Conservation (phyloP, 2,113 vertebrate species). For the Canis aureus region DNA sequence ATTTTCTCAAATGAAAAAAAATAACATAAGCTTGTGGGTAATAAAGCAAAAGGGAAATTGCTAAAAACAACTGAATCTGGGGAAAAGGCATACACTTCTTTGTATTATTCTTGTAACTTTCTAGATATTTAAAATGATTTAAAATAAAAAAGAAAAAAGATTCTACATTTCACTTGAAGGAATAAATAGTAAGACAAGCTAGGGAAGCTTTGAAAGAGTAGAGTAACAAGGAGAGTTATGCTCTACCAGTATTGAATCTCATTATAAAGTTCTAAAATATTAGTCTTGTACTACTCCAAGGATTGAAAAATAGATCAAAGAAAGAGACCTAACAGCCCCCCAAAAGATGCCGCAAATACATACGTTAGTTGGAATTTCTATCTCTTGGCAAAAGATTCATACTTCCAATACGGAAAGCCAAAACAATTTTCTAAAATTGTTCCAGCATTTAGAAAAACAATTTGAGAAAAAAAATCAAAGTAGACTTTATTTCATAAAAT, state of each 20-base stretch:
- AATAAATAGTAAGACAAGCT: not conserved
- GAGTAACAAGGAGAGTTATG: not conserved
- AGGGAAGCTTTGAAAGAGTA: not conserved
- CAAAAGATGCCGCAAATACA: not conserved
- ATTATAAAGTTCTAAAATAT: constrained; percentile 10
- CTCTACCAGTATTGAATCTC: not conserved
- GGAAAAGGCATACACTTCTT: not conserved
- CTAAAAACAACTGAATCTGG: not conserved
- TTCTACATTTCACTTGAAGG: not conserved
- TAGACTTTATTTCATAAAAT: not conserved
- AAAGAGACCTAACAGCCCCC: not conserved
- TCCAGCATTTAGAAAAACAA: not conserved
- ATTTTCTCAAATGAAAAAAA: not conserved
- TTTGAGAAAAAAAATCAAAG: not conserved
- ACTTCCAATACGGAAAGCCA: not conserved
- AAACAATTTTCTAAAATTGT: not conserved
- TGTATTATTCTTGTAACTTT: not conserved
- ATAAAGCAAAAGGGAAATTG: not conserved
- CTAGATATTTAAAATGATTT: not conserved
- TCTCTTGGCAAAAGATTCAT: not conserved
- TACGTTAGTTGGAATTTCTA: not conserved
- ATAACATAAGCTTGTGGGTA: not conserved
- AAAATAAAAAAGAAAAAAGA: not conserved
- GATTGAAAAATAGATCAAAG: not conserved
- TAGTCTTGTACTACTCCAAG: not conserved